Evolutionary conservation across 2,888 invertebrate species (phyloP).

Genomic region (Strigamia transsilvanica): DNA sequence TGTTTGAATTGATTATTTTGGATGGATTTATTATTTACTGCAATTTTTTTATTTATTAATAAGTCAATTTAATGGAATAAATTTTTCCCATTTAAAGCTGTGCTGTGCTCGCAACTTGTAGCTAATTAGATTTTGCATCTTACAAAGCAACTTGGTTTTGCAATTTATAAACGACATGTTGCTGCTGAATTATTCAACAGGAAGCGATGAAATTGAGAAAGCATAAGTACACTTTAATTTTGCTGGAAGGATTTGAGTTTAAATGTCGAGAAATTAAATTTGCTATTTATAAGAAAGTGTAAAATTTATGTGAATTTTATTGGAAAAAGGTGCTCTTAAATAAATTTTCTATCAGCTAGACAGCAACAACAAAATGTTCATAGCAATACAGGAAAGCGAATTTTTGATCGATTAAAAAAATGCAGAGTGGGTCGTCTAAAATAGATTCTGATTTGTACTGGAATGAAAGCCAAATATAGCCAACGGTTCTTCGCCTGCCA

Average conservation of each 20-base stretch:
- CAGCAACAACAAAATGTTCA: background rate
- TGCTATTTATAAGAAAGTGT: too few relatives aligned
- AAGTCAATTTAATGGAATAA: too few relatives aligned
- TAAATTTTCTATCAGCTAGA: background rate
- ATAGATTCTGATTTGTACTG: conserved; percentile 15
- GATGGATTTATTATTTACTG: too few relatives aligned
- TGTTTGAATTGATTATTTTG: too few relatives aligned
- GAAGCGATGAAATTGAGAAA: background rate
- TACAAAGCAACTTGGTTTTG: background rate
- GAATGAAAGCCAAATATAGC: conserved; percentile 30
- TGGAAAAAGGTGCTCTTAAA: too few relatives aligned
- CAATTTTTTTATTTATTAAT: too few relatives aligned
- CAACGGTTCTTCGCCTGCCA: background rate
- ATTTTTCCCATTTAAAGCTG: too few relatives aligned
- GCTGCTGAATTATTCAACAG: background rate
- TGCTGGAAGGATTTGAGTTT: background rate
- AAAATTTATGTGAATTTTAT: too few relatives aligned
- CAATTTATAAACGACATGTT: background rate
- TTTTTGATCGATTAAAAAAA: conserved; percentile 19
- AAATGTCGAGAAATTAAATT: background rate
- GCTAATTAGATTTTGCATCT: background rate
- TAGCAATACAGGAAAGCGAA: background rate
- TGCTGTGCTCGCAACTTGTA: too few relatives aligned
- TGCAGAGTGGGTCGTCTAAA: conserved; percentile 10
- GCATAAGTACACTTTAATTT: background rate